Percentiles rank a stretch among this genome's conserved stretches.
phyloP scores from a whole-genome alignment of 2,888 invertebrate genomes.

The Epicampocera succincta region DNA sequence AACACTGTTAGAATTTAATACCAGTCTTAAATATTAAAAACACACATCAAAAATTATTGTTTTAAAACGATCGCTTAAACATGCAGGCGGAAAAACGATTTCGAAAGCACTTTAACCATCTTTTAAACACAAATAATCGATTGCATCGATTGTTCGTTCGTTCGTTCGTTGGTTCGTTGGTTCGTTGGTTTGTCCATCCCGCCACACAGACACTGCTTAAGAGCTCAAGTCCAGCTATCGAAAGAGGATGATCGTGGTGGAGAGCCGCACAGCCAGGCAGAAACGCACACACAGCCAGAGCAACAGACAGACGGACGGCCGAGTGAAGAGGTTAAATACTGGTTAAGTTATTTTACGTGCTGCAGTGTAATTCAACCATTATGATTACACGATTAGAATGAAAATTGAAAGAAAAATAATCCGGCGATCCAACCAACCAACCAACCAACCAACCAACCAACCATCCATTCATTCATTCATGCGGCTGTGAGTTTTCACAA shows the following conservation, averaged over 20 bases:
- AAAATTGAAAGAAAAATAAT: slow-evolving; percentile 60
- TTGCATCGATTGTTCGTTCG: slow-evolving; percentile 41
- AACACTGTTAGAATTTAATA: slow-evolving; percentile 42
- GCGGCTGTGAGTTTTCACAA: slow-evolving; percentile 2
- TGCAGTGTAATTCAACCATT: slow-evolving; percentile 69
- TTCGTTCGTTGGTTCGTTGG: background rate
- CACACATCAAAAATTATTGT: slow-evolving; percentile 22
- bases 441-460: background rate
- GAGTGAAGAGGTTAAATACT: slow-evolving; percentile 78
- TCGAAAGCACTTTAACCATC: slow-evolving; percentile 39
- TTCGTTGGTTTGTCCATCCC: slow-evolving; percentile 16
- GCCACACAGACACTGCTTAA: slow-evolving; percentile 37
- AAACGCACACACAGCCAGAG: background rate
- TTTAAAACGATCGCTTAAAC: slow-evolving; percentile 36
- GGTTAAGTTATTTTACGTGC: slow-evolving; percentile 81
- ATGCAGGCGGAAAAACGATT: slow-evolving; percentile 51
- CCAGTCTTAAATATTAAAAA: slow-evolving; percentile 46
- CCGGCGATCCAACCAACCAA: slow-evolving; percentile 17
- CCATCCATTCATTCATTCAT: background rate
- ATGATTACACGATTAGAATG: slow-evolving; percentile 69
- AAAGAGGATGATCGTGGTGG: slow-evolving; percentile 15
- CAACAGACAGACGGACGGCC: background rate
- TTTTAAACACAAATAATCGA: slow-evolving; percentile 56
- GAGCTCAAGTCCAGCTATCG: slow-evolving; percentile 42
- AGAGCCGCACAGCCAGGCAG: background rate